Percentiles rank a stretch among this genome's conserved stretches.
phyloP scores from a whole-genome alignment of 1,140 invertebrate species.

The Epicauta chinensis region DNA sequence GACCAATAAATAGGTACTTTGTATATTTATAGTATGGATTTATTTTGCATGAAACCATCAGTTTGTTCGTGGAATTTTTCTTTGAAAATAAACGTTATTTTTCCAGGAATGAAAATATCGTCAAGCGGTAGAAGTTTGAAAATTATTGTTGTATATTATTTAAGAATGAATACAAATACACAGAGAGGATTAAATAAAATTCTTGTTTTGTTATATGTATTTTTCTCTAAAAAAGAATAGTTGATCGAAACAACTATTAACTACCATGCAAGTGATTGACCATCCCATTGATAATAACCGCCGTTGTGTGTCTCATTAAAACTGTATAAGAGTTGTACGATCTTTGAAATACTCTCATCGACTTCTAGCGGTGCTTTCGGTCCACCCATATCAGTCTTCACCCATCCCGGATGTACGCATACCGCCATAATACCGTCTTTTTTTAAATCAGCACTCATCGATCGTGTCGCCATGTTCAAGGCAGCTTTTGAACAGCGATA shows the following conservation, averaged over 20 bases:
- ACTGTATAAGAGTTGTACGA: slow-evolving; percentile 58
- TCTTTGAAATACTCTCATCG: slow-evolving; percentile 54
- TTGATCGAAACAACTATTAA: neutral
- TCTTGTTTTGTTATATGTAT: too few species aligned
- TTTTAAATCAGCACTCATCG: slow-evolving; percentile 75
- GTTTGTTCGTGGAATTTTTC: too few species aligned
- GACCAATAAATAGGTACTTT: too few species aligned
- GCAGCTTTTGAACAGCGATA: slow-evolving; percentile 85
- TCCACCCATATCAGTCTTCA: slow-evolving; percentile 84
- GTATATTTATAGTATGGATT: too few species aligned
- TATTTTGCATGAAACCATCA: too few species aligned
- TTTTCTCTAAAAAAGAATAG: too few species aligned
- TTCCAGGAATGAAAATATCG: too few species aligned
- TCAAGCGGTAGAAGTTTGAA: too few species aligned
- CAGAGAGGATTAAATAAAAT: too few species aligned
- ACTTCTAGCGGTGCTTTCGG: slow-evolving; percentile 66
- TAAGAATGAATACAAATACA: too few species aligned
- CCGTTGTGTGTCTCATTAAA: slow-evolving; percentile 64
- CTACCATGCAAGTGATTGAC: slow-evolving; percentile 69
- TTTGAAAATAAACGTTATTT: too few species aligned
- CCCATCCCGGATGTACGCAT: slow-evolving; percentile 84
- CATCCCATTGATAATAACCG: slow-evolving; percentile 70
- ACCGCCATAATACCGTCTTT: slow-evolving; percentile 67
- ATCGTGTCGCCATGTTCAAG: slow-evolving; percentile 80
- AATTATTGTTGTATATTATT: too few species aligned